phyloP scores from a whole-genome alignment of 1,140 invertebrate genomes.

The Papilio glaucus region DNA sequence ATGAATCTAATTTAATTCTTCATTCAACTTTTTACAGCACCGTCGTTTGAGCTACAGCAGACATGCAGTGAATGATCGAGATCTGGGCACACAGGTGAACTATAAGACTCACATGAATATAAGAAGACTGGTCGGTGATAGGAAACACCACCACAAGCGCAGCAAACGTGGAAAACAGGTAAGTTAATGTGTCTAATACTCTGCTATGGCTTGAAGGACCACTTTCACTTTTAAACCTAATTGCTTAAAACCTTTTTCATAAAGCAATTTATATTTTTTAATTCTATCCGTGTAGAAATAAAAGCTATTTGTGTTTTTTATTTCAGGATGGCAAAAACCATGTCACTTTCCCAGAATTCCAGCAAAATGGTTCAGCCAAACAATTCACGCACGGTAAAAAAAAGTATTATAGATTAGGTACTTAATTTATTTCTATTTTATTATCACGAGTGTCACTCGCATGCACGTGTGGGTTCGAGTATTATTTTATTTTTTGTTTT shows the following conservation, averaged over 20 bases:
- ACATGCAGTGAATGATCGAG: conserved; percentile 94
- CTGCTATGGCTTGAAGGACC: neutral
- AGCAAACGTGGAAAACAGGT: conserved; percentile 91
- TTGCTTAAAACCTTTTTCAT: neutral
- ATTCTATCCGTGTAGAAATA: conserved; percentile 32
- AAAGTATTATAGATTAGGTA: conserved; percentile 85
- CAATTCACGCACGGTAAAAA: conserved; percentile 93
- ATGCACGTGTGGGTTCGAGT: conserved; percentile 79
- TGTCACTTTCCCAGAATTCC: conserved; percentile 93
- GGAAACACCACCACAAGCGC: conserved; percentile 91
- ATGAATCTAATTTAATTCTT: neutral
- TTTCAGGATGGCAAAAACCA: conserved; percentile 92
- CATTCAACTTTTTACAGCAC: conserved; percentile 84
- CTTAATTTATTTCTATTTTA: conserved; percentile 80
- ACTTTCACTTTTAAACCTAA: neutral
- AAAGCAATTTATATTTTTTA: neutral
- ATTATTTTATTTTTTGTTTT: conserved; percentile 59
- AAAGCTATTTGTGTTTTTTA: conserved; percentile 28
- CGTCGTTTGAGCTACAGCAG: conserved; percentile 95
- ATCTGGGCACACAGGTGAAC: conserved; percentile 93
- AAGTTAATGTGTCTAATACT: conserved; percentile 41
- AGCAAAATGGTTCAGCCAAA: conserved; percentile 93
- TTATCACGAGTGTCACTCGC: conserved; percentile 79
- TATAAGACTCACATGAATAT: conserved; percentile 97
- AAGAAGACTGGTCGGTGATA: conserved; percentile 91